Evolutionary conservation across 2,797 vertebrate species (phyloP), one percentile per base, ranked within the genome.

Genomic region (Poecile montanus): DNA sequence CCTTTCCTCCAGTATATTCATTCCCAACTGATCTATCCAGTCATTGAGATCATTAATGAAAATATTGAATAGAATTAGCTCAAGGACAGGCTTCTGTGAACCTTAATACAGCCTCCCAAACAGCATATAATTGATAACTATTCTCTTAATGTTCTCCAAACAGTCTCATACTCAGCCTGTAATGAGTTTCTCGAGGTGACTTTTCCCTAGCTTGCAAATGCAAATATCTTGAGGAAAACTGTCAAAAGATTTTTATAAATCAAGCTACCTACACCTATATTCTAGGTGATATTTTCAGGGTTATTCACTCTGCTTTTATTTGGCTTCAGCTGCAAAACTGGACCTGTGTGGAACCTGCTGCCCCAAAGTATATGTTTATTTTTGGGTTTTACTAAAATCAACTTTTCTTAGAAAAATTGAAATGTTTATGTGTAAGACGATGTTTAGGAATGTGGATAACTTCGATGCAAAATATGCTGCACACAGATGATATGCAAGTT

Each of bases 71-170:
- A 57, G 42, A 63, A 77, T 53, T 60, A 84, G 34, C 32, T 91
- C 3, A 13, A 71, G 82, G 57, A 63, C 26, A 83, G 29, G 45
- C 36, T 26, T 79, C 67, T 73, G 36, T 91, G 70, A 75, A 27
- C 29, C 12, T 84, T 72, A 47, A 36, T 47, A 36, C 21, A 83
- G 71, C 19, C 30, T 73, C 38, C 38, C 36, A 57, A 58, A 21
- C 30, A 60, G 19, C 1, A 1, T n/a, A 13, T 20, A 13, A 26
- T 2, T 13, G 5, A 47, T 40, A 85, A 27, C 56, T 58, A 0
- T 38, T 76, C 45, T 60, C 40, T 32, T 48, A 10, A 19, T 53
- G 19, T 53, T 88, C 42, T 78, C 58, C 23, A 56, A 42, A 56
- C 19, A 71, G 72, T 34, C 32, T 89, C 65, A 20, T 23, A 30